These are phyloP conservation scores for Drosophila nr. perissopoda DNA, from an alignment of 2,888 invertebrate species.

Conservation along the genomic window DNA sequence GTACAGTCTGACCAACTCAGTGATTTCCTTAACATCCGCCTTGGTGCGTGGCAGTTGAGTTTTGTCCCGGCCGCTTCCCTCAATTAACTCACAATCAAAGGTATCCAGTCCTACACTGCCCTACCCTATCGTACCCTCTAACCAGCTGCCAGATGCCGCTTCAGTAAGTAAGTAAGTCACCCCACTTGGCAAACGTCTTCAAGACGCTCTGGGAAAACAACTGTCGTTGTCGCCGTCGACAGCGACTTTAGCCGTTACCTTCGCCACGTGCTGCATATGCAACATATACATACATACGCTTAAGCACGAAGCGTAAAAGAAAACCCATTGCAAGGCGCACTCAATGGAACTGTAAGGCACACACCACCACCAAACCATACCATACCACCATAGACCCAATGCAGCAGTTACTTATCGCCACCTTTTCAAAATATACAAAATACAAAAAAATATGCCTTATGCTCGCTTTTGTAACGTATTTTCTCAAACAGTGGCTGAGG, in stretches of 20 bases:
- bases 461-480: slow-evolving; percentile 64
- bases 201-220: slow-evolving; percentile 78
- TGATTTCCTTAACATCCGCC: slow-evolving; percentile 56
- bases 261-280: slow-evolving; percentile 61
- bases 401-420: slow-evolving; percentile 28
- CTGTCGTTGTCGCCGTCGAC: slow-evolving; percentile 44
- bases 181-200: slow-evolving; percentile 64
- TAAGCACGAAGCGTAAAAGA: slow-evolving; percentile 67
- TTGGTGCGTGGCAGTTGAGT: slow-evolving; percentile 67
- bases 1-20: slow-evolving; percentile 47
- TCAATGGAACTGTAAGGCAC: slow-evolving; percentile 73
- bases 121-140: background rate
- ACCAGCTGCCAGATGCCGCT: slow-evolving; percentile 70
- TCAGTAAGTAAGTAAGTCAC: slow-evolving; percentile 60
- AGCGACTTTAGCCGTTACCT: slow-evolving; percentile 58
- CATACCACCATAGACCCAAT: slow-evolving; percentile 13
- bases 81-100: slow-evolving; percentile 73
- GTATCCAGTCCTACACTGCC: slow-evolving; percentile 34
- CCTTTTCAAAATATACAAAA: slow-evolving; percentile 8
- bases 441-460: slow-evolving; percentile 25
- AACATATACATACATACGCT: background rate
- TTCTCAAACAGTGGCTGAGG: slow-evolving; percentile 17
- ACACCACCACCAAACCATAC: slow-evolving; percentile 32
- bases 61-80: slow-evolving; percentile 37
- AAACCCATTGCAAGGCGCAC: slow-evolving; percentile 53